phyloP scores from a whole-genome alignment of 2,113 vertebrate species.

The Pandion haliaetus region DNA sequence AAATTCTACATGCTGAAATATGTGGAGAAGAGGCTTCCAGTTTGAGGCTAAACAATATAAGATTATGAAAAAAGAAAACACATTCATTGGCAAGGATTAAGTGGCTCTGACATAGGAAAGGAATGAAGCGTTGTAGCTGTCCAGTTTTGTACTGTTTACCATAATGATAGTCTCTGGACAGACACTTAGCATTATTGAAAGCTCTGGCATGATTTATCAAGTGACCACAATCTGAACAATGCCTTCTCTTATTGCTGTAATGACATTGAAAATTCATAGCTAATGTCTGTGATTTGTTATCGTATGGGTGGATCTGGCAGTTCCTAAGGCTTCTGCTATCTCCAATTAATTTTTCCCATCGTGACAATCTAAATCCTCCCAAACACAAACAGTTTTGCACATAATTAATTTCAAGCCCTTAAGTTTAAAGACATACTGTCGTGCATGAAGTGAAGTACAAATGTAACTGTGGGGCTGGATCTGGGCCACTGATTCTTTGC shows the following conservation, averaged over 20 bases:
- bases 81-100: neutral
- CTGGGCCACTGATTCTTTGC: neutral
- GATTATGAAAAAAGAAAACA: constrained; percentile 14
- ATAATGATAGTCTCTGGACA: constrained; percentile 36
- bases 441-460: neutral
- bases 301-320: constrained; percentile 8
- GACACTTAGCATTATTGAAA: constrained; percentile 28
- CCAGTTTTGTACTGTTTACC: constrained; percentile 42
- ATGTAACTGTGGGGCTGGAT: neutral
- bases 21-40: neutral
- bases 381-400: constrained; percentile 14
- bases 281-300: constrained; percentile 17
- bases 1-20: neutral
- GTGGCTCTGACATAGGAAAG: constrained; percentile 24
- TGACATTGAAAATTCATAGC: neutral
- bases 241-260: neutral
- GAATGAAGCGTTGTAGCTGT: constrained; percentile 5
- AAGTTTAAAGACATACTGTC: neutral
- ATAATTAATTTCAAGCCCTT: constrained; percentile 2
- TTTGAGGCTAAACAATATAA: neutral
- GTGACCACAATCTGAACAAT: constrained; percentile 15
- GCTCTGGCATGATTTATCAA: constrained; percentile 1
- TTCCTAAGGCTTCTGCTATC: constrained; percentile 13
- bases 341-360: neutral
- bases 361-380: neutral